Percentiles rank a stretch among this genome's conserved stretches.
Conservation (phyloP, 53 echinoderm and acorn worm genomes). For the Mesocentrotus franciscanus region DNA sequence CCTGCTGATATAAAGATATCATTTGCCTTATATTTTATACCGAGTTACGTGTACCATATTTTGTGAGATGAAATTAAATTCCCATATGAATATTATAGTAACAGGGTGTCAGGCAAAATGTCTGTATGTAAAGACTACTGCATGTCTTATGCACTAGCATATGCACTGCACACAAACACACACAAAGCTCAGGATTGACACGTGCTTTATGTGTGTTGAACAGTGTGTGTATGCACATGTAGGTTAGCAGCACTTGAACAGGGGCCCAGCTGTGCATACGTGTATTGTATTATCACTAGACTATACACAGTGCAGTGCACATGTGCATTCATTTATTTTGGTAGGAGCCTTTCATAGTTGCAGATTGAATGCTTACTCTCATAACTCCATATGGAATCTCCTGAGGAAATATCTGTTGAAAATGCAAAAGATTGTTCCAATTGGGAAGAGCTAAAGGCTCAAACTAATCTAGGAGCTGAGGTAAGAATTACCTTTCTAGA, state of each 20-base stretch:
- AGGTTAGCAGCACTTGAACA: background rate
- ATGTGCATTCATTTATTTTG: background rate
- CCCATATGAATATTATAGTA: no score
- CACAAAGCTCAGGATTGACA: background rate
- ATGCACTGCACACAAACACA: background rate
- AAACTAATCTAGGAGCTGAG: background rate
- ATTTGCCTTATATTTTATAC: background rate
- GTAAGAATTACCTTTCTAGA: background rate
- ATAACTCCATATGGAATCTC: slow-evolving; percentile 41
- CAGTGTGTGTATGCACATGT: background rate
- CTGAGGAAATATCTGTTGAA: background rate
- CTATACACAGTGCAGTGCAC: background rate
- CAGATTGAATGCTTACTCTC: background rate
- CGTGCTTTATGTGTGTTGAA: background rate
- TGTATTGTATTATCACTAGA: background rate
- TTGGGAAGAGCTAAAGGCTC: slow-evolving; percentile 62
- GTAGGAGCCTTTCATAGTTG: background rate
- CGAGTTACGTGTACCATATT: no score
- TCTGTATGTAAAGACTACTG: background rate
- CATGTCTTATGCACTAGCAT: background rate
- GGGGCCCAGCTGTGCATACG: background rate
- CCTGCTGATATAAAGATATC: background rate
- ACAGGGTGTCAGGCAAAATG: background rate
- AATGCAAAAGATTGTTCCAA: slow-evolving; percentile 33
- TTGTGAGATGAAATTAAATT: no score